These are phyloP conservation scores for Cochlearius cochlearius DNA, from an alignment of 2,113 vertebrate species.

Conservation along the genomic window DNA sequence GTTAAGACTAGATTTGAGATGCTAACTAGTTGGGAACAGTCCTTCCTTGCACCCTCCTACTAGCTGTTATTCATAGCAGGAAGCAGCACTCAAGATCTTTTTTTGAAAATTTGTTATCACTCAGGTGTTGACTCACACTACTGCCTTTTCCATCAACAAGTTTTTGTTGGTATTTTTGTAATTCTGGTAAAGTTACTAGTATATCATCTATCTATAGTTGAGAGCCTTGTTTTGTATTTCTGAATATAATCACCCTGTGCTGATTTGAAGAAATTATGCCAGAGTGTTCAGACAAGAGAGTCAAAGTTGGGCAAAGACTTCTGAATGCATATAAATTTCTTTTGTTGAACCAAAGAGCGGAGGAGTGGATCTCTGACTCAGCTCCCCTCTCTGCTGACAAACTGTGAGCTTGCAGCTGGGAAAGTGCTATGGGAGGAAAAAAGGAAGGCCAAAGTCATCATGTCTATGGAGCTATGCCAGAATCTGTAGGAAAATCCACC, in stretches of 20 bases:
- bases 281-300: background rate
- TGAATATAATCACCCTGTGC: background rate
- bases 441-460: background rate
- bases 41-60: constrained; percentile 34
- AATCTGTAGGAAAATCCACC: background rate
- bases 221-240: background rate
- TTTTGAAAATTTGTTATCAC: background rate
- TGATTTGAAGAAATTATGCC: background rate
- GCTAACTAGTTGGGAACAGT: background rate
- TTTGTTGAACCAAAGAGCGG: background rate
- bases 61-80: constrained; percentile 26
- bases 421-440: background rate
- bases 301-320: background rate
- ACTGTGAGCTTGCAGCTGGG: constrained; percentile 5
- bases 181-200: background rate
- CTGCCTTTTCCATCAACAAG: background rate
- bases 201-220: background rate
- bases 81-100: background rate
- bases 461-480: background rate
- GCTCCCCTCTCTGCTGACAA: background rate
- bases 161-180: background rate
- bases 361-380: constrained; percentile 31
- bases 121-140: constrained; percentile 9
- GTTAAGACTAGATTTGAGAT: background rate
- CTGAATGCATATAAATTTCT: background rate